phyloP scores from a whole-genome alignment of 2,113 vertebrate species.

The Carassius auratus region DNA sequence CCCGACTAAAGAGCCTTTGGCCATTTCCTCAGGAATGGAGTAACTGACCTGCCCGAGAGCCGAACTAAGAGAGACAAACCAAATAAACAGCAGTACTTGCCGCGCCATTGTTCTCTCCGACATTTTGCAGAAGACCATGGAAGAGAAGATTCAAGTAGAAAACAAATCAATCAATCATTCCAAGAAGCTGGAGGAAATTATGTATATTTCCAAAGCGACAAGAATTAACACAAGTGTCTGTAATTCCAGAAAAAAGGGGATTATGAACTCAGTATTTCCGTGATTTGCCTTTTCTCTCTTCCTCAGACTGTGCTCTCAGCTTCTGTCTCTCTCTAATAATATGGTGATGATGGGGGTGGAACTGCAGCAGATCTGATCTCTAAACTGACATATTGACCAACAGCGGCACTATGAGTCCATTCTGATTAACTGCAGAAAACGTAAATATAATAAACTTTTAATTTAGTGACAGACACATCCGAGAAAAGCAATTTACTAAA shows the following conservation, averaged over 20 bases:
- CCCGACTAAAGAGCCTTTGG: conserved; percentile 53
- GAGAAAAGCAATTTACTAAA: no score
- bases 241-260: no score
- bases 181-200: not conserved
- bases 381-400: conserved; percentile 74
- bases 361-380: conserved; percentile 25
- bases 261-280: not conserved
- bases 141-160: not conserved
- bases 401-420: conserved; percentile 86
- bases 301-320: conserved; percentile 17
- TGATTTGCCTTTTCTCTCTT: not conserved
- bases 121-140: not conserved
- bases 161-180: not conserved
- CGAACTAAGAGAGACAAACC: conserved; percentile 18
- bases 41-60: conserved; percentile 49
- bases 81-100: conserved; percentile 44
- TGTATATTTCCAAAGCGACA: no score
- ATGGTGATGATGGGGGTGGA: conserved; percentile 43
- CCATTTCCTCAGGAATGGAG: conserved; percentile 58
- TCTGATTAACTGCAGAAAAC: conserved; percentile 71
- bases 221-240: no score
- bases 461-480: no score
- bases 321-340: conserved; percentile 36
- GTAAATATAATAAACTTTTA: no score
- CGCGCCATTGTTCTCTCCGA: conserved; percentile 41